Percentiles rank a stretch among this genome's conserved stretches.
These are phyloP conservation scores for Brachionus manjavacas DNA, from an alignment of 1,140 invertebrate genomes.

Conservation along the genomic window DNA sequence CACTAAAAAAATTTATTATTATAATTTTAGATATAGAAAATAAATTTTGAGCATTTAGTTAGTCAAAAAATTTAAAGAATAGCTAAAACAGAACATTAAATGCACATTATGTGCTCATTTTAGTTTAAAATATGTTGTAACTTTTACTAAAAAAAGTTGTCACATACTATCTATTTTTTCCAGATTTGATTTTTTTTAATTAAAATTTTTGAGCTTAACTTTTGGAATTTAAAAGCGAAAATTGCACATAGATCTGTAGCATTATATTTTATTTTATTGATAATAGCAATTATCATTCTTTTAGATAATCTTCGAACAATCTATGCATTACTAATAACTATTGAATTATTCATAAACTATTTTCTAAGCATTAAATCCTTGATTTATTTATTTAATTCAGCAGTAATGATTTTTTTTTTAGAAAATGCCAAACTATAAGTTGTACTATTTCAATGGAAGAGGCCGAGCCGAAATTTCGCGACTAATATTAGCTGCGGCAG, in stretches of 20 bases:
- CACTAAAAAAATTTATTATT: neutral
- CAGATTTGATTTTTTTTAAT: neutral
- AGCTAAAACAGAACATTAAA: neutral
- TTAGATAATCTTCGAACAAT: neutral
- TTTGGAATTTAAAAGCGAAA: neutral
- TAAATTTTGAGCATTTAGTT: neutral
- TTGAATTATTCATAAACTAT: neutral
- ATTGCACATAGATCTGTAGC: neutral
- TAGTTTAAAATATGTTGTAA: neutral
- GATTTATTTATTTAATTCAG: neutral
- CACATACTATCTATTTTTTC: neutral
- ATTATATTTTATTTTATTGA: neutral
- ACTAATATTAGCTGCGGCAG: constrained; percentile 43
- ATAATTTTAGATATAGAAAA: neutral
- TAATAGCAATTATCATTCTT: neutral
- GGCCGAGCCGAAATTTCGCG: constrained; percentile 48
- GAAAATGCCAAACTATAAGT: constrained; percentile 43
- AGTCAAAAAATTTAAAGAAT: neutral
- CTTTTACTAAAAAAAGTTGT: neutral
- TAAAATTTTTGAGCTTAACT: neutral
- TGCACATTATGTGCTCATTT: neutral
- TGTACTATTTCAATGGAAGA: constrained; percentile 48
- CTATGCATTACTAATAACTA: constrained; percentile 1
- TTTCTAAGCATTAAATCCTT: neutral
- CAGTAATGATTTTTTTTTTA: neutral